Evolutionary conservation across 2,888 invertebrate genomes (phyloP).

Genomic region (Trisateles emortualis): DNA sequence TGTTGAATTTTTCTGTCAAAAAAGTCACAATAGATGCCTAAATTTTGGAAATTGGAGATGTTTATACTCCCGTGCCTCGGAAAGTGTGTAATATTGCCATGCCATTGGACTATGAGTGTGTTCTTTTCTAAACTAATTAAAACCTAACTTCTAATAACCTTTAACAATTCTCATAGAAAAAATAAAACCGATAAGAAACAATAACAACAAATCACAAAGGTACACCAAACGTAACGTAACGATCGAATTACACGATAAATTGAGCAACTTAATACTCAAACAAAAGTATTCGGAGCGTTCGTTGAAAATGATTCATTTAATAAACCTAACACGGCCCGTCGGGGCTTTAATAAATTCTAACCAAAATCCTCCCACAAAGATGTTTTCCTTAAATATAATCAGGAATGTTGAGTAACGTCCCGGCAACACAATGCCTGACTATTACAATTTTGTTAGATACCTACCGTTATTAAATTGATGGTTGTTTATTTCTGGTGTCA

Average conservation of each 20-base stretch:
- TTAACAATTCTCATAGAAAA: too few species aligned
- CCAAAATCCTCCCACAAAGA: constrained; percentile 47
- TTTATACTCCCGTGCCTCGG: too few species aligned
- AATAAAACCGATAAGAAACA: constrained; percentile 13
- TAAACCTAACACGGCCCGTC: constrained; percentile 48
- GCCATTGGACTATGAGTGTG: too few species aligned
- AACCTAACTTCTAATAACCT: too few species aligned
- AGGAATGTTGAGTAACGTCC: constrained; percentile 51
- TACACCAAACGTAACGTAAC: constrained; percentile 1
- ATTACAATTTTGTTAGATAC: constrained; percentile 52
- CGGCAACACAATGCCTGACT: constrained; percentile 53
- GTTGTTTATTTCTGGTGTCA: constrained; percentile 26
- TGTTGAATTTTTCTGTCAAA: too few species aligned
- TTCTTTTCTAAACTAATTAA: too few species aligned
- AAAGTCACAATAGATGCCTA: too few species aligned
- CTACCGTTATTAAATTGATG: constrained; percentile 51
- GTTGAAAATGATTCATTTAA: constrained; percentile 56
- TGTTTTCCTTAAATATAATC: constrained; percentile 61
- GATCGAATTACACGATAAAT: constrained; percentile 41
- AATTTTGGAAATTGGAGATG: too few species aligned
- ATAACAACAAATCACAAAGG: constrained; percentile 12
- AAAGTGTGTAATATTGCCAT: too few species aligned
- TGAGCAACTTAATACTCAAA: constrained; percentile 45
- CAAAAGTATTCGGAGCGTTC: constrained; percentile 48
- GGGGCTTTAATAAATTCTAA: constrained; percentile 56